Evolutionary conservation across 1,140 invertebrate species (phyloP).

Genomic region (Eriosoma lanigerum): DNA sequence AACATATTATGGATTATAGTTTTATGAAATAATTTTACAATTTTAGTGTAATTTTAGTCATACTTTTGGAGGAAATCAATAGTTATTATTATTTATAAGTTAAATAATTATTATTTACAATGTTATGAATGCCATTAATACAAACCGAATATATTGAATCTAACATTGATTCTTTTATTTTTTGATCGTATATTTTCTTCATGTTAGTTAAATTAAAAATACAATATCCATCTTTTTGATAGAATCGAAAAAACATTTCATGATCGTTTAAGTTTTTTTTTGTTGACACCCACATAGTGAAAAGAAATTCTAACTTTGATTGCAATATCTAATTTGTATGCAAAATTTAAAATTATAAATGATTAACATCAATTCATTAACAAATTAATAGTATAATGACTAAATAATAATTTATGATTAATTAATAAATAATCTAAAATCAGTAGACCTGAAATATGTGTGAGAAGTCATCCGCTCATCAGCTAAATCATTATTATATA

Average conservation of each 20-base stretch:
- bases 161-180: background rate
- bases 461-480: too few relatives aligned
- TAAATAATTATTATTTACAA: background rate
- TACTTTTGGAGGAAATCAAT: too few relatives aligned
- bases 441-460: too few relatives aligned
- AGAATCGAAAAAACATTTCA: background rate
- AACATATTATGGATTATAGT: background rate
- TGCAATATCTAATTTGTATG: too few relatives aligned
- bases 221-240: background rate
- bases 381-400: too few relatives aligned
- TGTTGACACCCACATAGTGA: background rate
- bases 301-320: too few relatives aligned
- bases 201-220: constrained; percentile 6
- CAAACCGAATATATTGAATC: background rate
- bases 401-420: too few relatives aligned
- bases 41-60: too few relatives aligned
- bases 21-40: background rate
- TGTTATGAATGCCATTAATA: background rate
- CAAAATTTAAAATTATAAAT: too few relatives aligned
- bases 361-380: too few relatives aligned
- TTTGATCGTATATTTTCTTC: background rate
- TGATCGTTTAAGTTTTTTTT: background rate
- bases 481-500: too few relatives aligned
- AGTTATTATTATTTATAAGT: background rate
- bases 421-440: too few relatives aligned